Evolutionary conservation across 2,888 invertebrate genomes (phyloP).

Genomic region (Polydrusus pterygomalis): DNA sequence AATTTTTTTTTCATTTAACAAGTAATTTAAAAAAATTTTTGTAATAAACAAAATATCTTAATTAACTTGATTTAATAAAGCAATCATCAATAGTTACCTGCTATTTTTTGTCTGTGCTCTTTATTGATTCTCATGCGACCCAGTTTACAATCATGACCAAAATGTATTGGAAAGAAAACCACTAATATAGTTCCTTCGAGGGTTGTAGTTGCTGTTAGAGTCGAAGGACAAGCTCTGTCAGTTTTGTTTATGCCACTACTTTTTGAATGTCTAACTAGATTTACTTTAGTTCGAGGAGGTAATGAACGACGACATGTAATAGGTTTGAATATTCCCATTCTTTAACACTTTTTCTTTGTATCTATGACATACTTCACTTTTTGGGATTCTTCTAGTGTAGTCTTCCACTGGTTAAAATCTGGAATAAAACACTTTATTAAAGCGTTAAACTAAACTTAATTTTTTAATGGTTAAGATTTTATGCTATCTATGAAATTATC

Average conservation of each 20-base stretch:
- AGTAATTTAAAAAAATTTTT: not conserved
- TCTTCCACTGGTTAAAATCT: conserved; percentile 3
- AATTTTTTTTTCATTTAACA: not conserved
- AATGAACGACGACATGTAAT: conserved; percentile 6
- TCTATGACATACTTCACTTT: conserved; percentile 2
- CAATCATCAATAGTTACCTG: conserved; percentile 9
- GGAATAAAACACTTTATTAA: not conserved
- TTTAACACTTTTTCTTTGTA: not conserved
- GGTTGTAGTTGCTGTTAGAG: not conserved
- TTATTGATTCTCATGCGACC: not conserved
- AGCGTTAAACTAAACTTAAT: not conserved
- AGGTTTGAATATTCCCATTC: not conserved
- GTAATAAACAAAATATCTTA: not conserved
- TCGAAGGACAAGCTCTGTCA: conserved; percentile 1
- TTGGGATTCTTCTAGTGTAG: not conserved
- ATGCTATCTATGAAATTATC: not conserved
- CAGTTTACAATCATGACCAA: not conserved
- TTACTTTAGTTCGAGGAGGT: not conserved
- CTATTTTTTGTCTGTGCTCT: conserved; percentile 1
- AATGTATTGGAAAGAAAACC: not conserved
- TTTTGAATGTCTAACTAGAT: not conserved
- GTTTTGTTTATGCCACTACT: not conserved
- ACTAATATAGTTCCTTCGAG: not conserved
- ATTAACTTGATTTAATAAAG: not conserved
- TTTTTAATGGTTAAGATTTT: not conserved